Base-by-base conservation (phyloP, 2,797 vertebrate genomes). In the Sebastes dallii region DNA sequence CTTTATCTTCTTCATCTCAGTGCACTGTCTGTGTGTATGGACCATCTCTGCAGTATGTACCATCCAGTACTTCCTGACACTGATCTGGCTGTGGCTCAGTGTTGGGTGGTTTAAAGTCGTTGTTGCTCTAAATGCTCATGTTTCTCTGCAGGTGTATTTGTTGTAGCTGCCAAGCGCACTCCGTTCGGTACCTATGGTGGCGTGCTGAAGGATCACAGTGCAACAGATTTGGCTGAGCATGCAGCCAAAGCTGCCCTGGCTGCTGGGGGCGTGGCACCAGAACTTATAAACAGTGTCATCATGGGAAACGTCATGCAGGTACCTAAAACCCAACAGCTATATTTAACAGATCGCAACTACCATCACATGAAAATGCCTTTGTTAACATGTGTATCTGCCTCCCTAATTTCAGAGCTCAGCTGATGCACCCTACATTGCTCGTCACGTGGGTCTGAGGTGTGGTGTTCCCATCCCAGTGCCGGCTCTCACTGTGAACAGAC, bases 241-340 rank as follows among this genome's bases (percentile, higher is more conserved):
- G 98, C 98, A 0, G 96, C 97, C 20, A 97, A 94, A 75, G 97
- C 97, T 0, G 97, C 98, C 0, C 91, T 99, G 5, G 91, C 95
- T 14, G 96, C 97, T 3, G 98, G 97, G 6, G 96, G 96, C 6
- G 92, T 99, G 7, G 89, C 96, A 2, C 96, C 98, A 0, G 97
- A 99, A 87, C 90, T 96, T 2, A 54, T 99, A 1, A 96, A 99
- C 93, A 99, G 98, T 12, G 95, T 99, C 54, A 75, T 99, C 1
- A 82, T 99, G 4, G 99, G 99, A 77, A 99, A 95, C 9, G 98
- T 99, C 87, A 94, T 97, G 71, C 98, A 99, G 97, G 98, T 99
- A 74, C 6, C 6, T n/a, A 29, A 54, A 69, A 46, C 5, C 5
- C 29, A 73, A 32, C 16, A 42, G 16, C 27, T 27, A 65, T 11